Evolutionary conservation across 2,113 vertebrate species (phyloP).

Genomic region (Danionella cerebrum): DNA sequence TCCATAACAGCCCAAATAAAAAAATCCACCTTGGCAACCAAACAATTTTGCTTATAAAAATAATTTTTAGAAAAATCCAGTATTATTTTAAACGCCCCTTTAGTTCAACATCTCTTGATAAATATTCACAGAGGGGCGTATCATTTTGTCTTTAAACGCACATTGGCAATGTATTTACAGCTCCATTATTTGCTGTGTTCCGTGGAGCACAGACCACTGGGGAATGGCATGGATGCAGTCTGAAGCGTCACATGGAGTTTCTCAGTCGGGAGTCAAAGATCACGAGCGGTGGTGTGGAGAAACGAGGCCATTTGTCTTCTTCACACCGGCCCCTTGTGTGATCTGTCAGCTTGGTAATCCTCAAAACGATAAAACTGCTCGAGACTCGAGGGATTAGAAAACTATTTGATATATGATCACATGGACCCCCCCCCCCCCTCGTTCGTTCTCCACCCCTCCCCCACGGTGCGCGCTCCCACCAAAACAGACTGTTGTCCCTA

Average conservation of each 20-base stretch:
- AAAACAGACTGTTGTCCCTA: neutral
- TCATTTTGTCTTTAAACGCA: no score
- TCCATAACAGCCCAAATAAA: no score
- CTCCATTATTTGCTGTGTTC: no score
- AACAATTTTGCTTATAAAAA: no score
- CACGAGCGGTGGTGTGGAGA: constrained; percentile 20
- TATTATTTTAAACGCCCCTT: no score
- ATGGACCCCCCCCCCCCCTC: neutral
- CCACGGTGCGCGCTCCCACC: no score
- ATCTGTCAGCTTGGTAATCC: constrained; percentile 13
- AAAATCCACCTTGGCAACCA: no score
- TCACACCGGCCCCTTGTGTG: neutral
- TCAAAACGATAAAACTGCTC: neutral
- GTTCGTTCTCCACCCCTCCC: neutral
- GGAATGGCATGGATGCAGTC: constrained; percentile 4
- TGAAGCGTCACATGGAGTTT: constrained; percentile 1
- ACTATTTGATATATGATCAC: constrained; percentile 9
- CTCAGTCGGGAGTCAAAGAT: constrained; percentile 29
- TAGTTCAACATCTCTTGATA: no score
- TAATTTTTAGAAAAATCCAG: no score
- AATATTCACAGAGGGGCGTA: no score
- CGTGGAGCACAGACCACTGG: no score
- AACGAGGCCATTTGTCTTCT: constrained; percentile 17
- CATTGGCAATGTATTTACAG: neutral
- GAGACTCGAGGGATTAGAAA: neutral